A percentile compares a stretch with the other conserved stretches of the same genome.
Evolutionary conservation across 2,797 vertebrate genomes (phyloP).

Genomic region (Sebastes kiyomatsui): DNA sequence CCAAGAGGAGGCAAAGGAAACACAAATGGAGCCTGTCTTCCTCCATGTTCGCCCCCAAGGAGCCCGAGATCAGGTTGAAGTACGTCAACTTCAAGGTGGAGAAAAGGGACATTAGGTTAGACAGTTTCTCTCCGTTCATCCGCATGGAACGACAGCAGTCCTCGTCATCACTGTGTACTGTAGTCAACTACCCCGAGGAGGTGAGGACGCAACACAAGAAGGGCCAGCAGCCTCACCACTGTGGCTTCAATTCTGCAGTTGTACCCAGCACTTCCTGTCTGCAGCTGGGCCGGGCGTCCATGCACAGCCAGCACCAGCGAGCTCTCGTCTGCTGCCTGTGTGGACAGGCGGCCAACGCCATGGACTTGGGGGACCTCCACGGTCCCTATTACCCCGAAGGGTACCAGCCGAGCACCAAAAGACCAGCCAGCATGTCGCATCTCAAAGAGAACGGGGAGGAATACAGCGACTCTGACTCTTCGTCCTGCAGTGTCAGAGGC

Average conservation of each 20-base stretch:
- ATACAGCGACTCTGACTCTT: conserved; percentile 79
- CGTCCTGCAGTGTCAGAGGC: conserved; percentile 49
- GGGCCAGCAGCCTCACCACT: conserved; percentile 54
- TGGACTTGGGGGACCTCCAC: conserved; percentile 85
- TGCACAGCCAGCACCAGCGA: conserved; percentile 55
- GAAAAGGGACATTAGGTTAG: conserved; percentile 66
- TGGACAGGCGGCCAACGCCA: conserved; percentile 77
- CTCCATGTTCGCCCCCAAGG: conserved; percentile 78
- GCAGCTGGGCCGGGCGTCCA: conserved; percentile 70
- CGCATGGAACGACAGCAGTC: conserved; percentile 58
- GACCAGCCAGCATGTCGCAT: conserved; percentile 18
- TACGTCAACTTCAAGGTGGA: conserved; percentile 81
- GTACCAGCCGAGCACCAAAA: conserved; percentile 65
- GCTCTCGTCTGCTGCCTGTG: conserved; percentile 84
- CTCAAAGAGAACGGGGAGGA: conserved; percentile 66
- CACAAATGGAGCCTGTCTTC: conserved; percentile 12
- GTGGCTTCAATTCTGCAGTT: conserved; percentile 55
- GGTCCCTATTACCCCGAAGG: conserved; percentile 85
- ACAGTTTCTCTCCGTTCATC: conserved; percentile 80
- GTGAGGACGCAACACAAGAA: conserved; percentile 55
- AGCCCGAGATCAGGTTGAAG: conserved; percentile 84
- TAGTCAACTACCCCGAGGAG: conserved; percentile 82
- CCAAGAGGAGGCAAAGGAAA: conserved; percentile 71
- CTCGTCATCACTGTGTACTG: conserved; percentile 63
- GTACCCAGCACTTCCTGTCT: conserved; percentile 81